A percentile compares a stretch with the other conserved stretches of the same genome.
Evolutionary conservation across 2,888 invertebrate genomes (phyloP).

Genomic region (Fissipunctia ypsillon): DNA sequence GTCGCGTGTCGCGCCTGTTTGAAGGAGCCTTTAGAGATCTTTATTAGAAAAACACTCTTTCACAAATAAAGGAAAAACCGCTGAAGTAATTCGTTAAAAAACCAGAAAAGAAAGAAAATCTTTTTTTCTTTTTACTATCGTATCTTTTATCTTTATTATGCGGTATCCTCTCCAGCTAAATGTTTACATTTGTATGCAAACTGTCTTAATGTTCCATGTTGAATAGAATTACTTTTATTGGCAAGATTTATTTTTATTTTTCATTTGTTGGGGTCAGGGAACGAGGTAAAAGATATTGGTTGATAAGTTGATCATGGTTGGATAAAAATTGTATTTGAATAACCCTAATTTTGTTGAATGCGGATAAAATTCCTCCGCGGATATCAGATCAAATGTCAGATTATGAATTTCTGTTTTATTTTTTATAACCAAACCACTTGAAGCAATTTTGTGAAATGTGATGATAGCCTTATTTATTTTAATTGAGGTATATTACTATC

Average conservation of each 20-base stretch:
- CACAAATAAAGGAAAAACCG: conserved; percentile 2
- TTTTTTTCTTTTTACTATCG: conserved; percentile 38
- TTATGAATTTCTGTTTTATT: too few relatives aligned
- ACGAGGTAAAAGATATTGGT: background rate
- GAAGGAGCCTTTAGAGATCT: too few relatives aligned
- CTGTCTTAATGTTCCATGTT: conserved; percentile 40
- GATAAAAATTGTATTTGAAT: conserved; percentile 8
- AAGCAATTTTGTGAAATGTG: too few relatives aligned
- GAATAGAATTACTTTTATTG: conserved; percentile 42
- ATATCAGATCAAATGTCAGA: too few relatives aligned
- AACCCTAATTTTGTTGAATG: too few relatives aligned
- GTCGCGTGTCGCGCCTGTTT: too few relatives aligned
- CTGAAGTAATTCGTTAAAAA: conserved; percentile 24
- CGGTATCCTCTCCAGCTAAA: conserved; percentile 46
- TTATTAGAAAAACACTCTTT: background rate
- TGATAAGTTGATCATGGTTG: background rate
- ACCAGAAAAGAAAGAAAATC: conserved; percentile 20
- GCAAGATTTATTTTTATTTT: conserved; percentile 30
- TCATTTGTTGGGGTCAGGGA: conserved; percentile 5
- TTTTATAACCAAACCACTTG: too few relatives aligned
- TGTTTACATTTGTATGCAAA: conserved; percentile 62
- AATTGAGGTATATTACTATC: too few relatives aligned
- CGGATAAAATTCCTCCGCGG: too few relatives aligned
- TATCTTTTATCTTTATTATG: conserved; percentile 58
- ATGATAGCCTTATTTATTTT: too few relatives aligned